Evolutionary conservation across 2,113 vertebrate genomes (phyloP).

Genomic region (Cariama cristata): DNA sequence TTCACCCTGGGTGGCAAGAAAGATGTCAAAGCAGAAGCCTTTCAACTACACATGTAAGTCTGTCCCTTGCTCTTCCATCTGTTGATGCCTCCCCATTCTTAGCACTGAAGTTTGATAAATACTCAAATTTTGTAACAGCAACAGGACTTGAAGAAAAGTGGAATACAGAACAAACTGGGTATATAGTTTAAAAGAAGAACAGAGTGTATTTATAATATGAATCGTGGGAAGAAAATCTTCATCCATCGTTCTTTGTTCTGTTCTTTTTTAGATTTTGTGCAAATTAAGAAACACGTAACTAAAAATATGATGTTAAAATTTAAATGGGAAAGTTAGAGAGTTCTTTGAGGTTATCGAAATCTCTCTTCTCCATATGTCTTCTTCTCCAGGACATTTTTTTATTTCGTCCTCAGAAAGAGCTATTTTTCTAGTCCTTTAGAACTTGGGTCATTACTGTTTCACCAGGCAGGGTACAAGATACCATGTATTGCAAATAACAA

Average conservation of each 20-base stretch:
- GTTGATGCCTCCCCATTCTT: neutral
- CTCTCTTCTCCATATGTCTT: neutral
- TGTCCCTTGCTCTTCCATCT: neutral
- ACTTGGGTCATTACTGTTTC: neutral
- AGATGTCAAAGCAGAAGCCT: neutral
- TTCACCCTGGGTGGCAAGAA: neutral
- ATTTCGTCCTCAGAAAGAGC: neutral
- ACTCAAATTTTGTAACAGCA: neutral
- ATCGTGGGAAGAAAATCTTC: neutral
- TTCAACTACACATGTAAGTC: neutral
- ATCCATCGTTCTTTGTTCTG: neutral
- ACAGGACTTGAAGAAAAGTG: neutral
- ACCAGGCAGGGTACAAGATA: neutral
- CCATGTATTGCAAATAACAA: neutral
- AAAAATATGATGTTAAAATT: conserved; percentile 30
- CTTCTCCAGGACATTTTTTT: conserved; percentile 1
- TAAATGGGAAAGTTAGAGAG: neutral
- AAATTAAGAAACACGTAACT: conserved; percentile 43
- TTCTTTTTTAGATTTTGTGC: neutral
- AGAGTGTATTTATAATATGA: neutral
- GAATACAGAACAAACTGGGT: neutral
- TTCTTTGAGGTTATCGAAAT: neutral
- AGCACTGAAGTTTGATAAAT: neutral
- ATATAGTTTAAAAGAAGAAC: neutral
- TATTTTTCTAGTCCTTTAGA: neutral